A percentile compares a stretch with the other conserved stretches of the same genome.
These are phyloP conservation scores for Danaus melanippus DNA, from an alignment of 1,140 invertebrate species.

Conservation along the genomic window DNA sequence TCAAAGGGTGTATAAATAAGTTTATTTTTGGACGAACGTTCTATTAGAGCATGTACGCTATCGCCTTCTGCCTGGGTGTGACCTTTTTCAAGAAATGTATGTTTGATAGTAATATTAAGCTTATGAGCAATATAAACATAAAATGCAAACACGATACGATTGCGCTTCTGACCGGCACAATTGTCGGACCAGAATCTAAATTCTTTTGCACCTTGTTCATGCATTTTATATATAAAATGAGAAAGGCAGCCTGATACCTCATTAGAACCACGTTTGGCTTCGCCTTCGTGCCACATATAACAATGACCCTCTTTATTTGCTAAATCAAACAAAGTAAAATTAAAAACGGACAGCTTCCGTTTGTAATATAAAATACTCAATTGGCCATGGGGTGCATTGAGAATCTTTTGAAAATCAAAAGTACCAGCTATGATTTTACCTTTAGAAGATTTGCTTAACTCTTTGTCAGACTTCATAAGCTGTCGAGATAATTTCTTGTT, in stretches of 20 bases:
- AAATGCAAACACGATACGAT: constrained; percentile 38
- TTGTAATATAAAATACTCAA: constrained; percentile 30
- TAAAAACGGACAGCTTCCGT: constrained; percentile 26
- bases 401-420: constrained; percentile 24
- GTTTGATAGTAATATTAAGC: constrained; percentile 30
- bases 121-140: constrained; percentile 25
- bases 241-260: constrained; percentile 26
- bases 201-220: constrained; percentile 11
- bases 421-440: constrained; percentile 10
- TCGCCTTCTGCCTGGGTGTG: constrained; percentile 39
- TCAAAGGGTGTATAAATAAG: constrained; percentile 18
- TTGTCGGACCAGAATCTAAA: constrained; percentile 38
- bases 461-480: constrained; percentile 15
- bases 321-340: constrained; percentile 25
- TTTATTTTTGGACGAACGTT: constrained; percentile 29
- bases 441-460: constrained; percentile 12
- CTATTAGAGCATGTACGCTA: constrained; percentile 37
- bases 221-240: constrained; percentile 15
- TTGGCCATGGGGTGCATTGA: constrained; percentile 17
- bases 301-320: constrained; percentile 19
- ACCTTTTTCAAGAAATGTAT: constrained; percentile 36
- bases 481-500: constrained; percentile 17
- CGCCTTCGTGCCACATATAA: constrained; percentile 22
- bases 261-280: constrained; percentile 21
- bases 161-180: constrained; percentile 45